phyloP scores from a whole-genome alignment of 2,113 vertebrate genomes.

The Alethe castanea region DNA sequence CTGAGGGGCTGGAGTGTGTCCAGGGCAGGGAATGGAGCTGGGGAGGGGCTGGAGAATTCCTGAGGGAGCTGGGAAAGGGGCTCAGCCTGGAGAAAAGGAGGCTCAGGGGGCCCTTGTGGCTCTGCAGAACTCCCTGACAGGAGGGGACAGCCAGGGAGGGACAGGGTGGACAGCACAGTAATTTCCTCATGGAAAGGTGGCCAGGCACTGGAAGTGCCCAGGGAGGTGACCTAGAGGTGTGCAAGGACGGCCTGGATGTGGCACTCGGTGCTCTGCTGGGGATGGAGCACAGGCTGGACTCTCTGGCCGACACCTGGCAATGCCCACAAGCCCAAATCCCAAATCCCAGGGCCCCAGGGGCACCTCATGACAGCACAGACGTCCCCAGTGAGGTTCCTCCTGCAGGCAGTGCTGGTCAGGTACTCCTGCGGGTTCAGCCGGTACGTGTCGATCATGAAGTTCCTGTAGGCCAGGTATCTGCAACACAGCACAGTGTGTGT shows the following conservation, averaged over 20 bases:
- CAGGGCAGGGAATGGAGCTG: not conserved
- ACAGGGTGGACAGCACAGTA: accelerated
- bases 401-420: conserved; percentile 94
- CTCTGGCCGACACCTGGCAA: not conserved
- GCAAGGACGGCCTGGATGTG: not conserved
- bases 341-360: no score
- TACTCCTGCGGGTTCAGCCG: conserved; percentile 97
- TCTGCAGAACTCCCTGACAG: not conserved
- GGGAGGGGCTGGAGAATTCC: not conserved
- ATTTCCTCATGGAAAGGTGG: accelerated
- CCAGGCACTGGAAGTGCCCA: not conserved
- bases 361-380: conserved; percentile 98
- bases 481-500: not conserved
- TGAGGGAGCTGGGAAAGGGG: not conserved
- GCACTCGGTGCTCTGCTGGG: not conserved
- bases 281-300: accelerated
- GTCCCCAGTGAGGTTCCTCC: conserved; percentile 93
- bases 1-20: not conserved
- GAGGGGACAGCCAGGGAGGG: not conserved
- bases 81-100: not conserved
- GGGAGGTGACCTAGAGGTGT: not conserved
- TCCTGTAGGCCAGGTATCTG: conserved; percentile 97
- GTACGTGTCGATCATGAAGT: conserved; percentile 99
- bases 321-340: accelerated
- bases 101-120: not conserved